A percentile compares a stretch with the other conserved stretches of the same genome.
These are phyloP conservation scores for Campoletis raptor DNA, from an alignment of 2,888 invertebrate genomes.

Conservation along the genomic window DNA sequence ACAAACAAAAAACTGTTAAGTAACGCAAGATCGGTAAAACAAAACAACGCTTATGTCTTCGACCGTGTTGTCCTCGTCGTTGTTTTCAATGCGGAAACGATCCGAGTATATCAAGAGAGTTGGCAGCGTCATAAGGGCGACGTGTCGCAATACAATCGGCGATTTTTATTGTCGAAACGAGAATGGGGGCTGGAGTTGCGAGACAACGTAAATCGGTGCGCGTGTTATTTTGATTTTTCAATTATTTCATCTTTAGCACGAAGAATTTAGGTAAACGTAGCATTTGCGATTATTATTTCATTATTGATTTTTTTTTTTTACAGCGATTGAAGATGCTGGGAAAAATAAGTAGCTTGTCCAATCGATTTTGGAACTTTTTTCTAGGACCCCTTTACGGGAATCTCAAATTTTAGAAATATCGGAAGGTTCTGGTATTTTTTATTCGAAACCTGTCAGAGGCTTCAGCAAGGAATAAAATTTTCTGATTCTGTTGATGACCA, in stretches of 20 bases:
- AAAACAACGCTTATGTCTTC: conserved; percentile 44
- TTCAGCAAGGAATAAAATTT: background rate
- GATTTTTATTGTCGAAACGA: conserved; percentile 55
- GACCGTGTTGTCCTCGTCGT: conserved; percentile 29
- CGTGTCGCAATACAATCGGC: conserved; percentile 38
- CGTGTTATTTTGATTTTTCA: conserved; percentile 39
- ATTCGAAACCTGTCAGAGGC: background rate
- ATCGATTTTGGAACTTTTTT: background rate
- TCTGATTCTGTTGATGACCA: background rate
- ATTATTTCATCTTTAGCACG: background rate
- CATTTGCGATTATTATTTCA: background rate
- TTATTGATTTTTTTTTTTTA: conserved; percentile 1
- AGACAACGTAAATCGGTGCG: conserved; percentile 74
- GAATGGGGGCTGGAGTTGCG: conserved; percentile 73
- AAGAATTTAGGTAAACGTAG: conserved; percentile 29
- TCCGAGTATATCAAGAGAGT: conserved; percentile 9
- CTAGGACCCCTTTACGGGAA: background rate
- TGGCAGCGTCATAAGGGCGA: conserved; percentile 18
- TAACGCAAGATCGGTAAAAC: background rate
- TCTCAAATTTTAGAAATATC: background rate
- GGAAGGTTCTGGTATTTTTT: background rate
- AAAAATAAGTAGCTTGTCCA: background rate
- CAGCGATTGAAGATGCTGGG: background rate
- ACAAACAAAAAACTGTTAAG: background rate
- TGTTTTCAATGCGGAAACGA: conserved; percentile 36